Base-by-base conservation (phyloP, 2,113 vertebrate genomes). In the Marmota flaviventris region DNA sequence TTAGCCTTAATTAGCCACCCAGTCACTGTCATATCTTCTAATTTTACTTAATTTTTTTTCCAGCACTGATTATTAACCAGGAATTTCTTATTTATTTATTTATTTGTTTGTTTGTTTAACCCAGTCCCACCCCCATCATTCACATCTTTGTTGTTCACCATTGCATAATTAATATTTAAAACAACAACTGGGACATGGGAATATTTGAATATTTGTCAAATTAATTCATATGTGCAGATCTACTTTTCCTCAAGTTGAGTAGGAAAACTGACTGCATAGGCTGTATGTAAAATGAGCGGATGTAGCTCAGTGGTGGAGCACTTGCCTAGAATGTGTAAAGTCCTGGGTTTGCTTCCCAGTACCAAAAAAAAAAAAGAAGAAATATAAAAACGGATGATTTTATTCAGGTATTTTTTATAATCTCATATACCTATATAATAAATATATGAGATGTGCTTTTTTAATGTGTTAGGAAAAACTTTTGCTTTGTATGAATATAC, bases 361-460 rank as follows among this genome's bases (percentile, higher is more conserved):
- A n/a, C 14, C 13, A 69, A 14, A 69, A 69, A 34, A 69, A 67
- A 32, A 69, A 69, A 27, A 11, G 29, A 32, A 29, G 29, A 67
- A 67, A 70, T 20, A 65, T 84, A 27, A 75, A 65, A 87, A 79
- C 42, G 85, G 25, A 76, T 63, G 51, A 48, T 70, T 39, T 69
- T 67, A 29, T 72, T 85, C 37, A 69, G n/a, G 83, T 86, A 78
- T 69, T 53, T 37, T 96, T 93, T 85, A 25, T 92, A 51, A 94
- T 85, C 9, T 90, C 72, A 84, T 34, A 63, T 37, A 86, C 53
- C 76, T 94, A 0, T 77, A 53, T 53, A 53, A 14, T 16, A 53
- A 53, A 14, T 53, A 53, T 53, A 53, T 53, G 51, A 53, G 51
- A 53, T 53, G 13, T 53, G 51, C 51, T 53, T 53, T 53, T 53